These are phyloP conservation scores for Drosophila gaucha DNA, from an alignment of 2,888 invertebrate species.

Conservation along the genomic window DNA sequence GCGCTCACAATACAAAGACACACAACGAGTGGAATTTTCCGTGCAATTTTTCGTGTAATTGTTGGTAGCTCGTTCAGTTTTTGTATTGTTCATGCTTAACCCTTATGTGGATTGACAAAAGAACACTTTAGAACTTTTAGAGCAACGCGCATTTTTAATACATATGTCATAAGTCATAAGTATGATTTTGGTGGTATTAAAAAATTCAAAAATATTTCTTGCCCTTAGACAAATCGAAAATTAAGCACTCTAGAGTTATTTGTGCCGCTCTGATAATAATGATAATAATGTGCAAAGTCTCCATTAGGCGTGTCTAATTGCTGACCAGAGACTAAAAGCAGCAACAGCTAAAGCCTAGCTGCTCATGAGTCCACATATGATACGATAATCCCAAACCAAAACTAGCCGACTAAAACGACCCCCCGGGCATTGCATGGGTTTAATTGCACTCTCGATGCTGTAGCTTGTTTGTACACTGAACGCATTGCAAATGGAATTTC, in stretches of 20 bases:
- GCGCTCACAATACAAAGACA: conserved; percentile 25
- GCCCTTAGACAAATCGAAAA: background rate
- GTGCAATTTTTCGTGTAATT: conserved; percentile 69
- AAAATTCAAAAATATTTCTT: background rate
- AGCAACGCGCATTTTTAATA: background rate
- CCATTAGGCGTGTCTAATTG: conserved; percentile 41
- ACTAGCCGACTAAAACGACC: conserved; percentile 48
- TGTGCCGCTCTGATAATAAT: conserved; percentile 31
- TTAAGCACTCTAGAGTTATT: background rate
- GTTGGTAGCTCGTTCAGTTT: conserved; percentile 23
- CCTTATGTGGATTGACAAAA: conserved; percentile 13
- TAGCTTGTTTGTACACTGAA: too few species aligned
- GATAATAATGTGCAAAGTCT: background rate
- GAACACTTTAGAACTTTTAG: background rate
- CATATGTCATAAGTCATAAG: background rate
- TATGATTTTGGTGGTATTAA: background rate
- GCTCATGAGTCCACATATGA: conserved; percentile 5
- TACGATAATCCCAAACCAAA: conserved; percentile 15
- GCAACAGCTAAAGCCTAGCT: background rate
- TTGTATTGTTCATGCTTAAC: conserved; percentile 49
- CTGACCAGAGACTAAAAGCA: conserved; percentile 17
- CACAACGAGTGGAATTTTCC: conserved; percentile 78
- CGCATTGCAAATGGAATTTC: too few species aligned
- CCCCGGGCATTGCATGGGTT: conserved; percentile 60
- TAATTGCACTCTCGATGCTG: conserved; percentile 57